phyloP scores from a whole-genome alignment of 2,888 invertebrate genomes.

The Elegia similella region DNA sequence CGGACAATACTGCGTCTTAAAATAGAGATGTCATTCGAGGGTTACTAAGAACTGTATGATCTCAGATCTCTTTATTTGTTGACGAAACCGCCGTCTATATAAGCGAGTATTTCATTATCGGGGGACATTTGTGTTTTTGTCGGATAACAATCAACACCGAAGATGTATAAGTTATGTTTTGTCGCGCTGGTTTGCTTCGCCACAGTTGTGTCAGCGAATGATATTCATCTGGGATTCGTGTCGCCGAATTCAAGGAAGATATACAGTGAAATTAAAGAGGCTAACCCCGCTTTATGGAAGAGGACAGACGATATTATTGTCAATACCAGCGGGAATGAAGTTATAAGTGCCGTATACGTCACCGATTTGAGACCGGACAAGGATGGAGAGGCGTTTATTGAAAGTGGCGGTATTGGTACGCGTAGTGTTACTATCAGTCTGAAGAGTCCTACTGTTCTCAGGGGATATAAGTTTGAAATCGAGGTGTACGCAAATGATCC shows the following conservation, averaged over 20 bases:
- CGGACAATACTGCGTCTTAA: background rate
- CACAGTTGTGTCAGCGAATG: background rate
- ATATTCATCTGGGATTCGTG: conserved; percentile 32
- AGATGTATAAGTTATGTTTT: background rate
- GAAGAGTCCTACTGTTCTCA: conserved; percentile 55
- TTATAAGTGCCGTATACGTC: conserved; percentile 61
- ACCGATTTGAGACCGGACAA: conserved; percentile 57
- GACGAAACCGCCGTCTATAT: background rate
- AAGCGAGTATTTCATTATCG: background rate
- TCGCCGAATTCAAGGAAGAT: conserved; percentile 43
- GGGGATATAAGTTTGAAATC: conserved; percentile 65
- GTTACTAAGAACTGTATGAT: conserved; percentile 3
- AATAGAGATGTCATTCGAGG: background rate
- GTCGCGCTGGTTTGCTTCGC: background rate
- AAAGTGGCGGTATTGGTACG: conserved; percentile 59
- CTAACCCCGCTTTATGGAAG: conserved; percentile 61
- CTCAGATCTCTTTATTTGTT: conserved; percentile 4
- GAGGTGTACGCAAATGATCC: conserved; percentile 58
- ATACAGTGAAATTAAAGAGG: conserved; percentile 61
- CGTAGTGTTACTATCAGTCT: conserved; percentile 56
- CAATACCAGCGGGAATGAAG: conserved; percentile 50
- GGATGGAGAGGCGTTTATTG: conserved; percentile 55
- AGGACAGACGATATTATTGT: conserved; percentile 54
- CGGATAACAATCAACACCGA: background rate
- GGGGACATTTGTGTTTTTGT: background rate